phyloP scores from a whole-genome alignment of 2,113 vertebrate species.

The Rhineura floridana region DNA sequence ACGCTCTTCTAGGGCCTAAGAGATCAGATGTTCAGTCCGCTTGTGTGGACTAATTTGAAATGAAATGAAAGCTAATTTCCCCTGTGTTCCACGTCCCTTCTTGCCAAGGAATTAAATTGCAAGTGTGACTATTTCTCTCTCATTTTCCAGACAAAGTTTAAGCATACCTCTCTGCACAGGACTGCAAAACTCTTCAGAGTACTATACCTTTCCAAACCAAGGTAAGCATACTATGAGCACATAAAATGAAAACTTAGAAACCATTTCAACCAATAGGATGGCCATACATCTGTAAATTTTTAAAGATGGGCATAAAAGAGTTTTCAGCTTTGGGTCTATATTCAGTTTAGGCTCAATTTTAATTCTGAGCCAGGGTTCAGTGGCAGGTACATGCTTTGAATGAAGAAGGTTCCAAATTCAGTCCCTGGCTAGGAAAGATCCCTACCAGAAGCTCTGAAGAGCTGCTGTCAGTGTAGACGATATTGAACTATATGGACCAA shows the following conservation, averaged over 20 bases:
- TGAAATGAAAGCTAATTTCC: neutral
- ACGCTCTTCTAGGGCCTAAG: neutral
- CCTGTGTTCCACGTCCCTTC: neutral
- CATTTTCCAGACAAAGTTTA: neutral
- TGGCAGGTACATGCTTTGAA: neutral
- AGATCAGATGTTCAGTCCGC: neutral
- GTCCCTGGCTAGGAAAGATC: neutral
- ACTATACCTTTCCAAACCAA: neutral
- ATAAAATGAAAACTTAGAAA: neutral
- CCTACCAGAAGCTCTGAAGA: neutral
- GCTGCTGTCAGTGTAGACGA: neutral
- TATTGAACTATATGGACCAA: neutral
- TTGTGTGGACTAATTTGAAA: neutral
- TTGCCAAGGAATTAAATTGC: neutral
- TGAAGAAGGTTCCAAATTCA: neutral
- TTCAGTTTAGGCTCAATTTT: neutral
- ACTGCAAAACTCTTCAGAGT: neutral
- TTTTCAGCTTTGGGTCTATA: neutral
- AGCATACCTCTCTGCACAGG: neutral
- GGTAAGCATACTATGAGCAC: slow-evolving; percentile 14
- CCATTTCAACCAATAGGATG: neutral
- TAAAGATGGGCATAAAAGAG: neutral
- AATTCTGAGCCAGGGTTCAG: neutral
- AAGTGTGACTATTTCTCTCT: neutral
- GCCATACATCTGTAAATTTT: too few species aligned